A percentile compares a stretch with the other conserved stretches of the same genome.
phyloP scores from a whole-genome alignment of 1,140 invertebrate genomes.

The Copidosoma floridanum region DNA sequence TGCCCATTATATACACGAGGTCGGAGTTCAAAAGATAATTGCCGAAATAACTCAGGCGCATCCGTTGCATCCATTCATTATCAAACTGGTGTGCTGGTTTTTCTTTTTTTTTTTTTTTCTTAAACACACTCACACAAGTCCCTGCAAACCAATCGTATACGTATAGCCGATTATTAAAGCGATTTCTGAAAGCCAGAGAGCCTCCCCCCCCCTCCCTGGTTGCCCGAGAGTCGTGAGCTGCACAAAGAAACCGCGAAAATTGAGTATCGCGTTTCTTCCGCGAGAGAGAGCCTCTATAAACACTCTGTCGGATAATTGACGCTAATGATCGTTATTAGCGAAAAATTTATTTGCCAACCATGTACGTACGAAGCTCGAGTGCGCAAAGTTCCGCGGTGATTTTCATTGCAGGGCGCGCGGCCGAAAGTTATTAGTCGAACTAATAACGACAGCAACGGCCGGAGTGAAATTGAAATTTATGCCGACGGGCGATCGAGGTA shows the following conservation, averaged over 20 bases:
- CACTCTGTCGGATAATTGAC: not conserved
- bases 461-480: slow-evolving; percentile 15
- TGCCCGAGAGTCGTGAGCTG: not conserved
- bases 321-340: slow-evolving; percentile 7
- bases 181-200: too few species aligned
- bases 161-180: too few species aligned
- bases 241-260: not conserved
- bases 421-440: slow-evolving; percentile 1
- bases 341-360: not conserved
- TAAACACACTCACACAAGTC: too few species aligned
- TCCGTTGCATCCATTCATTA: too few species aligned
- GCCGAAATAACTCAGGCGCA: too few species aligned
- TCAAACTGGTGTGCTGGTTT: too few species aligned
- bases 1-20: too few species aligned
- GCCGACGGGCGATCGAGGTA: not conserved
- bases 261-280: not conserved
- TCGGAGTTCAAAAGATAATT: too few species aligned
- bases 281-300: not conserved
- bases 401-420: not conserved
- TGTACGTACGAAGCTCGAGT: not conserved
- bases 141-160: too few species aligned
- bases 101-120: too few species aligned
- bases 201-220: not conserved
- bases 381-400: slow-evolving; percentile 1
- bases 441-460: slow-evolving; percentile 1